Evolutionary conservation across 2,888 invertebrate species (phyloP).

Genomic region (Tuberolachnus salignus): DNA sequence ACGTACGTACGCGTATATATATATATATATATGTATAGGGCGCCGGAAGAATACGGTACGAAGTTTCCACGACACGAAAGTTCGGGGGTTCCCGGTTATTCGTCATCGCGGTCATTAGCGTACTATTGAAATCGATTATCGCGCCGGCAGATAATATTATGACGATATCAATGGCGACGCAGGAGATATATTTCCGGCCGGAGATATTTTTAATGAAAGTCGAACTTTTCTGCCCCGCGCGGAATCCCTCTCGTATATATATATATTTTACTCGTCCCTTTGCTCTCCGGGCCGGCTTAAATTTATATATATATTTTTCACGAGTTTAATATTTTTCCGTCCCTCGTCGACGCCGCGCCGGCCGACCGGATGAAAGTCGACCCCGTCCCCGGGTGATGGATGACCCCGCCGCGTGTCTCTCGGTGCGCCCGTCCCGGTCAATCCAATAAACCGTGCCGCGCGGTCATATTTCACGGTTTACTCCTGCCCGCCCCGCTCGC

Average conservation of each 20-base stretch:
- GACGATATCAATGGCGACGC: no score
- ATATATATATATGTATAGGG: neutral
- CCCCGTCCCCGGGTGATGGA: constrained; percentile 43
- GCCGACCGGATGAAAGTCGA: constrained; percentile 10
- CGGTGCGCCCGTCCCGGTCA: constrained; percentile 40
- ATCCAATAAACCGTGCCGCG: constrained; percentile 48
- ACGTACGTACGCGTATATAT: neutral
- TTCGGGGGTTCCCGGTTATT: no score
- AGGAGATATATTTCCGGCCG: neutral
- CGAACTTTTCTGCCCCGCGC: constrained; percentile 1
- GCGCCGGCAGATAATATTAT: no score
- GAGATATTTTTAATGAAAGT: constrained; percentile 34
- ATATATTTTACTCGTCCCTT: neutral
- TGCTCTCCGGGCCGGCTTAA: neutral
- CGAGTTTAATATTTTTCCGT: constrained; percentile 48
- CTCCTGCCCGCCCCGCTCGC: neutral
- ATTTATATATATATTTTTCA: constrained; percentile 18
- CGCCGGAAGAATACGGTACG: no score
- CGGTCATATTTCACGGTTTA: constrained; percentile 42
- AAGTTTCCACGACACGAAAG: no score
- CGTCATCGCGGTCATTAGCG: no score
- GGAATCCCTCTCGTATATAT: no score
- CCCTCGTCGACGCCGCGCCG: neutral
- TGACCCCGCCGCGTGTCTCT: constrained; percentile 29
- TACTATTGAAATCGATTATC: no score